A percentile compares a stretch with the other conserved stretches of the same genome.
phyloP scores from a whole-genome alignment of 2,797 vertebrate species.

The Malacoraja senta region DNA sequence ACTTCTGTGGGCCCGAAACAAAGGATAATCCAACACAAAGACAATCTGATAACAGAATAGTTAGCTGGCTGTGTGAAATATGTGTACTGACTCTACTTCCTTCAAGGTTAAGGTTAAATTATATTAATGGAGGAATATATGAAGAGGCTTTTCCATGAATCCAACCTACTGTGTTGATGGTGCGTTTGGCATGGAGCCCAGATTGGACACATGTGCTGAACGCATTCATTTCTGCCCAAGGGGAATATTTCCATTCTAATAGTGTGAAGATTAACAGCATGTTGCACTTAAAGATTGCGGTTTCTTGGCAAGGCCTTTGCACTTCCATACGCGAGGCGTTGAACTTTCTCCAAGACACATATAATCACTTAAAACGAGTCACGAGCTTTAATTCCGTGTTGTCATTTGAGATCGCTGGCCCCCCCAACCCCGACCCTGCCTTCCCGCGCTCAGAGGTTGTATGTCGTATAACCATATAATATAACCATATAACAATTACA shows the following conservation, averaged over 20 bases:
- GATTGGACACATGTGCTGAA: not conserved
- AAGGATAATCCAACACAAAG: not conserved
- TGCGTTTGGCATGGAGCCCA: not conserved
- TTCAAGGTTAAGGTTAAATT: not conserved
- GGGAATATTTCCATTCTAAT: not conserved
- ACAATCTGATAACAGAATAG: not conserved
- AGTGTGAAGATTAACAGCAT: not conserved
- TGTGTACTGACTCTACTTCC: not conserved
- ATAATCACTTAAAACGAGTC: not conserved
- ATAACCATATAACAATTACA: too few relatives aligned
- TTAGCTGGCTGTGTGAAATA: not conserved
- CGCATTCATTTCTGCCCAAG: not conserved
- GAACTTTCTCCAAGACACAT: constrained; percentile 12
- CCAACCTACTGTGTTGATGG: not conserved
- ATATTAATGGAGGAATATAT: not conserved
- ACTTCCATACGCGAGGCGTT: not conserved
- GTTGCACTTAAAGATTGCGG: constrained; percentile 4
- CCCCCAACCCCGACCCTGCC: not conserved
- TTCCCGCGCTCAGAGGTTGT: not conserved
- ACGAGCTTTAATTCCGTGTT: not conserved
- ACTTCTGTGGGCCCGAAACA: not conserved
- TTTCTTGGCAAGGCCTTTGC: not conserved
- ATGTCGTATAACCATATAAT: too few relatives aligned
- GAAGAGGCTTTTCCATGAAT: not conserved
- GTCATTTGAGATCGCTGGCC: not conserved